Conservation (phyloP, 1,140 invertebrate genomes). For the Cecropterus lyciades region DNA sequence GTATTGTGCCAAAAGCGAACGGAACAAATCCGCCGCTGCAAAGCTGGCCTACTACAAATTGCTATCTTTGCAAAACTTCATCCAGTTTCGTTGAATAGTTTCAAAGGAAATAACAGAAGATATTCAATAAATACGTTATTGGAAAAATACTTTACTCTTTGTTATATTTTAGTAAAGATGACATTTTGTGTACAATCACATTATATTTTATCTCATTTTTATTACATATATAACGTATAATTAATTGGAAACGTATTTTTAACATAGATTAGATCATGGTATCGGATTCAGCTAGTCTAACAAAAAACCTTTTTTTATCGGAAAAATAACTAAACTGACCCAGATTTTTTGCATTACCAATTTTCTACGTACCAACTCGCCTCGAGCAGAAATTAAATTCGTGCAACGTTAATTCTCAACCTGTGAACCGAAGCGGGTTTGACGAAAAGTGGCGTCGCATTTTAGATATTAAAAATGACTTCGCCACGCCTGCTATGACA, state of each 20-base stretch:
- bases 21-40: slow-evolving; percentile 44
- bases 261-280: no score
- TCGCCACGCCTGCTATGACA: background rate
- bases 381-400: slow-evolving; percentile 8
- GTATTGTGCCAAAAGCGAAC: slow-evolving; percentile 47
- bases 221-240: no score
- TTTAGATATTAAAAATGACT: slow-evolving; percentile 21
- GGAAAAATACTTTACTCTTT: background rate
- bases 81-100: background rate
- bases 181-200: no score
- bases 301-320: no score
- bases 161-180: no score
- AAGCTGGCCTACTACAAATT: slow-evolving; percentile 45
- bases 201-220: no score
- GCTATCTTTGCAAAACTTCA: slow-evolving; percentile 46
- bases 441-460: slow-evolving; percentile 19
- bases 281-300: no score
- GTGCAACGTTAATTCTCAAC: slow-evolving; percentile 8
- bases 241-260: no score
- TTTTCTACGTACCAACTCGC: background rate
- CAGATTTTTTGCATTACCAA: background rate
- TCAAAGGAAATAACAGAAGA: background rate
- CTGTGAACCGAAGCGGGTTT: slow-evolving; percentile 6
- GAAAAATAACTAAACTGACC: no score
- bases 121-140: background rate